phyloP scores from a whole-genome alignment of 2,888 invertebrate genomes.

The Mimachlamys varia region DNA sequence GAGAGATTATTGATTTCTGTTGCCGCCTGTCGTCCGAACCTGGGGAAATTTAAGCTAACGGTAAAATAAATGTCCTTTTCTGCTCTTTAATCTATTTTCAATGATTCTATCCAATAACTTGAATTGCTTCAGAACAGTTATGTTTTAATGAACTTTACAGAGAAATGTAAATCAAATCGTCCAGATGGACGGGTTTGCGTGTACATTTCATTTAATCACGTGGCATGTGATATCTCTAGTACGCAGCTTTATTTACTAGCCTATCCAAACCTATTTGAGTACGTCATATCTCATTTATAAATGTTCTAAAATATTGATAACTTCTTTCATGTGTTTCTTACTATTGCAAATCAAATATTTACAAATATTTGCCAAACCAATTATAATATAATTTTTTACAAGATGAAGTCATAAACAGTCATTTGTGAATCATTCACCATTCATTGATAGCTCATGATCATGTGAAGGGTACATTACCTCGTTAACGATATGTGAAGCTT shows the following conservation, averaged over 20 bases:
- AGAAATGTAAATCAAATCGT: background rate
- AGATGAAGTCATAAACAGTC: background rate
- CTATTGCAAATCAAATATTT: background rate
- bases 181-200: background rate
- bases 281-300: background rate
- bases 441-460: background rate
- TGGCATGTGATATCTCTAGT: background rate
- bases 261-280: background rate
- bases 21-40: too few relatives aligned
- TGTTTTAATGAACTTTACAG: background rate
- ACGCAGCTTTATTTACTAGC: background rate
- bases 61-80: too few relatives aligned
- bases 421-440: background rate
- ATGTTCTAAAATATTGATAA: background rate
- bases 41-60: too few relatives aligned
- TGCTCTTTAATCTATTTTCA: too few relatives aligned
- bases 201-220: background rate
- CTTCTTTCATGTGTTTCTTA: background rate
- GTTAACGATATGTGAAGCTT: background rate
- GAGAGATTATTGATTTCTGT: too few relatives aligned
- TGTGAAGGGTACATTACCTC: background rate
- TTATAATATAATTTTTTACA: background rate
- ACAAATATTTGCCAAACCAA: background rate
- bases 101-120: too few relatives aligned
- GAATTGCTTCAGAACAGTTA: background rate